These are phyloP conservation scores for Melanostoma scalare DNA, from an alignment of 2,888 invertebrate species.

Conservation along the genomic window DNA sequence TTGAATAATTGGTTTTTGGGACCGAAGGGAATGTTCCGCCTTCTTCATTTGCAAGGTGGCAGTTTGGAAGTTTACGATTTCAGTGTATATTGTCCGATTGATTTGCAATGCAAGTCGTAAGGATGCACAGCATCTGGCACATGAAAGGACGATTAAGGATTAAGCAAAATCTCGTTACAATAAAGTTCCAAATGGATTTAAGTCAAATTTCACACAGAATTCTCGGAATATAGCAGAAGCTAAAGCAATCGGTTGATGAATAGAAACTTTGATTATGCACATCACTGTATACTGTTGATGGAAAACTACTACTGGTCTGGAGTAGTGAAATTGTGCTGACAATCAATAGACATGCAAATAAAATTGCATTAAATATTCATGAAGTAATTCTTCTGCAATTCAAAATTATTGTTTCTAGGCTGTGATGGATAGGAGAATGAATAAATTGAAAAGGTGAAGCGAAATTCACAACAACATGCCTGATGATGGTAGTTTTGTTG, in stretches of 20 bases:
- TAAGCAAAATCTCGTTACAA: conserved; percentile 53
- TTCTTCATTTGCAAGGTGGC: conserved; percentile 9
- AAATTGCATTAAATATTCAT: conserved; percentile 67
- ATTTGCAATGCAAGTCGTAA: conserved; percentile 33
- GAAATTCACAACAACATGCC: too few relatives aligned
- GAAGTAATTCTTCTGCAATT: conserved; percentile 51
- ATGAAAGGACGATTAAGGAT: conserved; percentile 54
- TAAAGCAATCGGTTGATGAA: conserved; percentile 35
- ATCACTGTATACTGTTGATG: neutral
- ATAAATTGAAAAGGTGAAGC: conserved; percentile 9
- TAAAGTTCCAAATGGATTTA: conserved; percentile 67
- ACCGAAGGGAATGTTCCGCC: neutral
- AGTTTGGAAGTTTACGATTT: conserved; percentile 46
- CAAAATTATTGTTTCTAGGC: conserved; percentile 50
- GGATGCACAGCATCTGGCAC: neutral
- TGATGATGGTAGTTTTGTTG: too few relatives aligned
- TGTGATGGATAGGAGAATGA: neutral
- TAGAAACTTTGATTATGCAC: conserved; percentile 52
- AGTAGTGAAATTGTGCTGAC: conserved; percentile 18
- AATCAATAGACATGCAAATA: conserved; percentile 58
- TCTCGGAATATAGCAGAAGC: conserved; percentile 20
- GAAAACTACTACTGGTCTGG: neutral
- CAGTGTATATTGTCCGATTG: conserved; percentile 48
- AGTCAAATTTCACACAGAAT: conserved; percentile 36
- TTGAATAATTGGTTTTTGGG: conserved; percentile 68